Evolutionary conservation across 2,113 vertebrate genomes (phyloP).

Genomic region (Bubo bubo): DNA sequence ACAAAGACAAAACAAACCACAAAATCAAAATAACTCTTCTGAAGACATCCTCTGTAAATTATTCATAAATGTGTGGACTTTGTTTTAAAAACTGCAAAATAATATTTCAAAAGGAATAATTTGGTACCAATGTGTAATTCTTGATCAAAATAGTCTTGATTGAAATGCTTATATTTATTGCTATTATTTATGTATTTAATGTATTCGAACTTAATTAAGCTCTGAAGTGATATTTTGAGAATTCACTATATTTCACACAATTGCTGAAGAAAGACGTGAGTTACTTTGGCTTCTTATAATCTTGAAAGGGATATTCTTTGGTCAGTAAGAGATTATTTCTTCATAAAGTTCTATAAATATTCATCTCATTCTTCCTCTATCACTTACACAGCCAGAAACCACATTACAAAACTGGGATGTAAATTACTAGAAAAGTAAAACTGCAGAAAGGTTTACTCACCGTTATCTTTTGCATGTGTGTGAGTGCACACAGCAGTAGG

Average conservation of each 20-base stretch:
- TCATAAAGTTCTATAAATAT: not conserved
- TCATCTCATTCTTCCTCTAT: not conserved
- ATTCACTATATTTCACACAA: not conserved
- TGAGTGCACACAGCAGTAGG: not conserved
- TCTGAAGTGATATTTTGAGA: not conserved
- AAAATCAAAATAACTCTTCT: not conserved
- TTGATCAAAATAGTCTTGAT: not conserved
- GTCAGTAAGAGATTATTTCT: not conserved
- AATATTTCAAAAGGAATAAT: not conserved
- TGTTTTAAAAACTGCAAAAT: not conserved
- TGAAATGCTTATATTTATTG: not conserved
- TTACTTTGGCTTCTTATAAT: not conserved
- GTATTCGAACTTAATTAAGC: not conserved
- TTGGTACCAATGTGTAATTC: not conserved
- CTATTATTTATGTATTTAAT: not conserved
- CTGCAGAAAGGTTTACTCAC: not conserved
- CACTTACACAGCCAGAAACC: not conserved
- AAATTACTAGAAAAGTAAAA: conserved; percentile 2
- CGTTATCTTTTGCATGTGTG: not conserved
- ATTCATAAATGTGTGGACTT: not conserved
- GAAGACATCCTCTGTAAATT: not conserved
- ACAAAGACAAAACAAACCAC: not conserved
- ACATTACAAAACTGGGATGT: not conserved
- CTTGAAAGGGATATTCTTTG: not conserved
- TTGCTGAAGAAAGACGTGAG: not conserved